Percentiles rank a stretch among this genome's conserved stretches.
These are phyloP conservation scores for Aythya baeri DNA, from an alignment of 2,113 vertebrate species.

Conservation along the genomic window DNA sequence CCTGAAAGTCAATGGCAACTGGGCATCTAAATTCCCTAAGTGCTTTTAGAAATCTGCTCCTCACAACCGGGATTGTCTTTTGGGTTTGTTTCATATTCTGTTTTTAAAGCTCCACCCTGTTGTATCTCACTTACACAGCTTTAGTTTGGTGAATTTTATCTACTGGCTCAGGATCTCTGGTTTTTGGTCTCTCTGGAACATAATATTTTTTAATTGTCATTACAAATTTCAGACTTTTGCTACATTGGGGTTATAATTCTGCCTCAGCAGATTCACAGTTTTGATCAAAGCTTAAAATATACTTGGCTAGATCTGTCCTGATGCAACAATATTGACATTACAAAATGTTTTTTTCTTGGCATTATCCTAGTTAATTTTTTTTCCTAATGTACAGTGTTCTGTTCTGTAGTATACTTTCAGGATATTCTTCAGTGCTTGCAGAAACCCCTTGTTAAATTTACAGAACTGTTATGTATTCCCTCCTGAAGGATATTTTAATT, in stretches of 20 bases:
- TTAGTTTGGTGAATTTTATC: conserved; percentile 10
- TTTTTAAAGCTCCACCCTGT: background rate
- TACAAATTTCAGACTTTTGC: conserved; percentile 51
- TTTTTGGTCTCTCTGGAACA: background rate
- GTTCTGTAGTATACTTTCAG: background rate
- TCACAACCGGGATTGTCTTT: background rate
- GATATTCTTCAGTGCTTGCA: conserved; percentile 31
- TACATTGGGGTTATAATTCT: conserved; percentile 51
- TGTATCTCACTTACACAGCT: background rate
- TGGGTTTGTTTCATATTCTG: background rate
- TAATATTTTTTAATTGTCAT: conserved; percentile 52
- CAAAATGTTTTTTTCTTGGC: conserved; percentile 50
- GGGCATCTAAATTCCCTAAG: background rate
- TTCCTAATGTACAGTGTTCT: conserved; percentile 16
- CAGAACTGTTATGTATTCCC: conserved; percentile 31
- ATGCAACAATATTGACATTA: conserved; percentile 57
- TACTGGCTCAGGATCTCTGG: background rate
- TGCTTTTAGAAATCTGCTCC: background rate
- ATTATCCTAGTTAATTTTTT: conserved; percentile 6
- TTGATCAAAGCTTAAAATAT: conserved; percentile 67
- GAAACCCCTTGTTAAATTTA: conserved; percentile 38
- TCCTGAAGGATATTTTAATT: conserved; percentile 66
- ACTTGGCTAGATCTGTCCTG: conserved; percentile 48
- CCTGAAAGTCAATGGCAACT: background rate
- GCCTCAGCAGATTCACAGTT: conserved; percentile 53